Conservation (phyloP, 2,797 vertebrate species). For the Ceyx erithaca region DNA sequence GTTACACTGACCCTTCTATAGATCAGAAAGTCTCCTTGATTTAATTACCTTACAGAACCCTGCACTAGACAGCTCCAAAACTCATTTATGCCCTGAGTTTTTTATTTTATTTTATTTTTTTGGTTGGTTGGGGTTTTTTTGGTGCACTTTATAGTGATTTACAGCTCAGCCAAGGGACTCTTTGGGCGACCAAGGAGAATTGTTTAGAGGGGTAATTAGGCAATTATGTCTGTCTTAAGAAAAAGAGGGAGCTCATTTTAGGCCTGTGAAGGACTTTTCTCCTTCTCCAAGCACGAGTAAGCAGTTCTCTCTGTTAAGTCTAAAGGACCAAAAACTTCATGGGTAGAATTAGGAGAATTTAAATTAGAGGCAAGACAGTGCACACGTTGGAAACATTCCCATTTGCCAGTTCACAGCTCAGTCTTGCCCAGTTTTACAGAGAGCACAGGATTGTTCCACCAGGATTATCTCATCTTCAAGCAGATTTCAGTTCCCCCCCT, state of each 20-base stretch:
- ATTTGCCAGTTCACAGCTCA: background rate
- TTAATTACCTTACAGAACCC: slow-evolving; percentile 41
- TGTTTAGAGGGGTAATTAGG: background rate
- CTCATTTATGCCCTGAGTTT: background rate
- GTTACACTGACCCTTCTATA: slow-evolving; percentile 45
- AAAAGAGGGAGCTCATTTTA: background rate
- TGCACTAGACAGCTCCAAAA: slow-evolving; percentile 54
- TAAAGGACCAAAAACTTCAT: background rate
- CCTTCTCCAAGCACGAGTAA: background rate
- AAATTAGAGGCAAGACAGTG: background rate
- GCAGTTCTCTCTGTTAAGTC: background rate
- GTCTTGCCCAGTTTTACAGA: background rate
- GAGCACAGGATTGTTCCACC: background rate
- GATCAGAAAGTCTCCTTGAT: slow-evolving; percentile 36
- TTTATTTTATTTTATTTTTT: background rate
- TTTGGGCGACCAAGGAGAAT: background rate
- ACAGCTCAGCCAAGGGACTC: background rate
- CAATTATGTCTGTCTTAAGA: background rate
- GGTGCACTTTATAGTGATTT: background rate
- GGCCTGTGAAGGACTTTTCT: background rate
- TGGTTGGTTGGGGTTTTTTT: background rate
- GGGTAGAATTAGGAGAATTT: background rate
- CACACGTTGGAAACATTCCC: background rate
- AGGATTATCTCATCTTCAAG: slow-evolving; percentile 10
- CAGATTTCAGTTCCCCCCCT: background rate